Evolutionary conservation across 2,113 vertebrate species (phyloP).

Genomic region (Paramisgurnus dabryanus): DNA sequence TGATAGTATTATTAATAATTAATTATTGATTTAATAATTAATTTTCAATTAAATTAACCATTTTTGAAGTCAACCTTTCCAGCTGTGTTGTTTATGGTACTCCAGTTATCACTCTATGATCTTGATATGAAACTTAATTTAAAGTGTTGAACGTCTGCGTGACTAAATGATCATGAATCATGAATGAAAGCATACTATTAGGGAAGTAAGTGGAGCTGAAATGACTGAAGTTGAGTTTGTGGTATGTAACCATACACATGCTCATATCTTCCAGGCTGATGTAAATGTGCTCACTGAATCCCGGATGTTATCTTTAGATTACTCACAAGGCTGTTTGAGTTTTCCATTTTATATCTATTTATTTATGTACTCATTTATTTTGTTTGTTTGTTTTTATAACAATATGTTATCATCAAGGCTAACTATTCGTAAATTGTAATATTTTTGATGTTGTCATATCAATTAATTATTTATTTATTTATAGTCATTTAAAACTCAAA

Average conservation of each 20-base stretch:
- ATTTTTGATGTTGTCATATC: too few relatives aligned
- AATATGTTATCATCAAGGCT: too few relatives aligned
- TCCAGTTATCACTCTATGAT: too few relatives aligned
- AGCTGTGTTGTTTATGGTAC: too few relatives aligned
- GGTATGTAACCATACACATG: neutral
- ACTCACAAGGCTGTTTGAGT: neutral
- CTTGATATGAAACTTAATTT: neutral
- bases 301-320: neutral
- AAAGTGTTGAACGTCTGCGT: neutral
- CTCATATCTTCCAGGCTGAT: neutral
- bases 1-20: too few relatives aligned
- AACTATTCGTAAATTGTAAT: too few relatives aligned
- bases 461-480: too few relatives aligned
- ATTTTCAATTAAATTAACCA: too few relatives aligned
- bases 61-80: too few relatives aligned
- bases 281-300: neutral
- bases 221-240: neutral
- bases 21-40: too few relatives aligned
- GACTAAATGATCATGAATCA: neutral
- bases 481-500: too few relatives aligned
- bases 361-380: neutral
- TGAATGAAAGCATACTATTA: neutral
- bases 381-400: too few relatives aligned
- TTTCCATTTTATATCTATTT: neutral
- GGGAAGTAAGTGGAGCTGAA: neutral